These are phyloP conservation scores for Nyctibius bracteatus DNA, from an alignment of 2,113 vertebrate genomes.

Conservation along the genomic window DNA sequence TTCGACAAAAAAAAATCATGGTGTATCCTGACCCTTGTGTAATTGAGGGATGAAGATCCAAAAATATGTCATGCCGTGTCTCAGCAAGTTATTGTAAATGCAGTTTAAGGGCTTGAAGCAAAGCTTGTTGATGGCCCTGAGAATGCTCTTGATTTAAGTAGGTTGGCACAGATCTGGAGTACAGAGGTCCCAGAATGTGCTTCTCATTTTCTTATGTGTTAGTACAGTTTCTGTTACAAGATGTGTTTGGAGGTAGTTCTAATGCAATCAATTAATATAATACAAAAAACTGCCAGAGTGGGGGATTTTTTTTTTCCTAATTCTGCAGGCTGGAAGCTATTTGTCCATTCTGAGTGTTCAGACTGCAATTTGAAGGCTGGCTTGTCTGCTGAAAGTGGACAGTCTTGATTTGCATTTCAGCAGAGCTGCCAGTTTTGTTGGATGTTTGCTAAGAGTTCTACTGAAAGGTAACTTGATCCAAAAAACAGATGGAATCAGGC, in stretches of 20 bases:
- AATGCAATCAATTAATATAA: neutral
- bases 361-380: neutral
- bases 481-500: neutral
- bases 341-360: neutral
- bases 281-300: neutral
- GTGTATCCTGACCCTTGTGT: neutral
- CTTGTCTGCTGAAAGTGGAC: neutral
- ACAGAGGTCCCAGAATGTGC: neutral
- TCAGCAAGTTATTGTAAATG: neutral
- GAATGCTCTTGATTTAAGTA: neutral
- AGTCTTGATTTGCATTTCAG: neutral
- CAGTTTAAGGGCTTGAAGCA: neutral
- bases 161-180: neutral
- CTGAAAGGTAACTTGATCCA: neutral
- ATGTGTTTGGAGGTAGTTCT: neutral
- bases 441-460: neutral
- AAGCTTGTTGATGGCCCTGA: neutral
- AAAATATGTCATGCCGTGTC: neutral
- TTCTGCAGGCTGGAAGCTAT: neutral
- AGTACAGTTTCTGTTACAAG: neutral
- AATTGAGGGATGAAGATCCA: neutral
- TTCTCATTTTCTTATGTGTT: neutral
- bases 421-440: neutral
- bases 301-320: neutral
- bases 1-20: neutral